These are phyloP conservation scores for Otus sunia DNA, from an alignment of 2,113 vertebrate genomes.

Conservation along the genomic window DNA sequence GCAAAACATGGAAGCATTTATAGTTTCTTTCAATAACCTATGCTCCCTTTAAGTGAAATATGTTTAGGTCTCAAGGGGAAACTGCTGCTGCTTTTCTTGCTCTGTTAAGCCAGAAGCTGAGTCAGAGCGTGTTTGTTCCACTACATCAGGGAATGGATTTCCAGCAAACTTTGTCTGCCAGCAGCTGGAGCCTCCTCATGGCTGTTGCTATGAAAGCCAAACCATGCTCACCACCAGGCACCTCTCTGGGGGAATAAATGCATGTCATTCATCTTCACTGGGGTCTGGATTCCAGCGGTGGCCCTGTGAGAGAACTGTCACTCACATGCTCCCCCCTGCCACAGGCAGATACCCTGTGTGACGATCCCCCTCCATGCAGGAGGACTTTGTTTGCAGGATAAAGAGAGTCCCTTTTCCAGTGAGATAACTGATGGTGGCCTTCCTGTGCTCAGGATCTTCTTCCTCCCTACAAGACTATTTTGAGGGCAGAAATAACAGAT, in stretches of 20 bases:
- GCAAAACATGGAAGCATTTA: neutral
- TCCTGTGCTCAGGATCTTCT: neutral
- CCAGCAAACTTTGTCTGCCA: neutral
- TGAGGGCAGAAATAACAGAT: neutral
- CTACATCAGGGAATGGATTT: neutral
- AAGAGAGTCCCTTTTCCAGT: neutral
- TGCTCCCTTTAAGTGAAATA: neutral
- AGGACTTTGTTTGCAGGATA: neutral
- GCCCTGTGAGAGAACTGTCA: neutral
- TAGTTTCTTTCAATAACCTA: neutral
- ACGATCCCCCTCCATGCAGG: neutral
- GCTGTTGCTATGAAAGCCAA: neutral
- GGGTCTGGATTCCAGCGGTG: neutral
- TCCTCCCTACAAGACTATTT: neutral
- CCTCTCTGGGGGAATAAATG: neutral
- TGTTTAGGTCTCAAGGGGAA: neutral
- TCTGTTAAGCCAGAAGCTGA: neutral
- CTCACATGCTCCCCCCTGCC: fast-evolving
- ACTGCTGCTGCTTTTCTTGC: neutral
- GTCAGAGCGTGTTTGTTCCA: neutral
- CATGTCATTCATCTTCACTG: neutral
- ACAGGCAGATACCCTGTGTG: neutral
- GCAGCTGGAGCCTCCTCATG: neutral
- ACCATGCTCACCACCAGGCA: neutral
- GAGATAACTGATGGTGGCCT: neutral